These are phyloP conservation scores for Oreotrochilus melanogaster DNA, from an alignment of 2,113 vertebrate genomes.

Conservation along the genomic window DNA sequence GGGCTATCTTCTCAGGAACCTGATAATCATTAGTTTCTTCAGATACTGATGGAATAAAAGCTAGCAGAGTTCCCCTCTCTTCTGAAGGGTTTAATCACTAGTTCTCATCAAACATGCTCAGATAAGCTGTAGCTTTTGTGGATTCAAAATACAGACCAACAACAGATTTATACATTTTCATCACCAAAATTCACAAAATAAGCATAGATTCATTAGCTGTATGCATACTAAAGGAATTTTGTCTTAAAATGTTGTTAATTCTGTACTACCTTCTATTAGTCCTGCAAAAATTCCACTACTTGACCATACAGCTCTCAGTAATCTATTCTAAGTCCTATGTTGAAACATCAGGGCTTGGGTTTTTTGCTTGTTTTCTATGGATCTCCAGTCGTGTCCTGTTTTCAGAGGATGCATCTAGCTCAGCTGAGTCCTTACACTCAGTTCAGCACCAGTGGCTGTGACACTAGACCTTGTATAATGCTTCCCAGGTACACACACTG, in stretches of 20 bases:
- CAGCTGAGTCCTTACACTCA: background rate
- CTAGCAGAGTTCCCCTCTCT: background rate
- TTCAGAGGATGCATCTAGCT: background rate
- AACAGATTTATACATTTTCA: background rate
- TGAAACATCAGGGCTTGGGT: background rate
- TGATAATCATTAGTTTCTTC: conserved; percentile 9
- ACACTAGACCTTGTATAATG: background rate
- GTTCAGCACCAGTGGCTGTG: background rate
- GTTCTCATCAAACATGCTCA: background rate
- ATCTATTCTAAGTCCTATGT: background rate
- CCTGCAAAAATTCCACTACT: background rate
- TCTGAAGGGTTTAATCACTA: conserved; percentile 47
- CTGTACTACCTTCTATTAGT: background rate
- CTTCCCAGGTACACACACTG: background rate
- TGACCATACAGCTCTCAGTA: background rate
- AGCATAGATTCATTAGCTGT: conserved; percentile 9
- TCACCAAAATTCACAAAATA: conserved; percentile 1
- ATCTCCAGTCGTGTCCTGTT: background rate
- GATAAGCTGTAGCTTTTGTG: conserved; percentile 22
- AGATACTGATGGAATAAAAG: conserved; percentile 5
- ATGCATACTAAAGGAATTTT: background rate
- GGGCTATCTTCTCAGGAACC: conserved; percentile 31
- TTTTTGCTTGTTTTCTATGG: background rate
- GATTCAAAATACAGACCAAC: conserved; percentile 11
- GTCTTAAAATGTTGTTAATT: conserved; percentile 17